Base-by-base conservation (phyloP, 1,140 invertebrate genomes). In the Notospermus geniculatus region DNA sequence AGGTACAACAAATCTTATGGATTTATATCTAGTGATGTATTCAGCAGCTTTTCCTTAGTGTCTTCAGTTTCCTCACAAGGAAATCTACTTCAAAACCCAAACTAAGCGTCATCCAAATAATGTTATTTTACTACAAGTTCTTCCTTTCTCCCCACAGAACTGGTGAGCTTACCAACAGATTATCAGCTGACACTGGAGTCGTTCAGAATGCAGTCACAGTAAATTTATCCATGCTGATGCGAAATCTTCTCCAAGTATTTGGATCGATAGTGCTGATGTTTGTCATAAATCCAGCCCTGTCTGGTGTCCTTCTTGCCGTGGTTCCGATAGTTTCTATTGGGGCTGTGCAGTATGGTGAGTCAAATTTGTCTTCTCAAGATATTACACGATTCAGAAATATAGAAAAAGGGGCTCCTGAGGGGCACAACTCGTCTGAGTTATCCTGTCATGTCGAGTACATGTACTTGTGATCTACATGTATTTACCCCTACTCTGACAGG, bases 141-240 rank as follows among this genome's bases (percentile, higher is more conserved):
- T 36, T 36, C 32, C 15, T 57, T 30, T 30, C 27, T 56, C 5
- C 56, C 67, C 63, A 36, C 62, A 79, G 79, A 63, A 80, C 79
- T 29, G 79, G 79, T 19, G 79, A 80, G 60, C 57, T 80, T 30
- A 80, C 77, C 57, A 80, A 79, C 57, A 65, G 79, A 41, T 61
- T 80, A 36, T 72, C 79, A 17, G 78, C 76, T 25, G 79, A 80
- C 56, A 80, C 77, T 39, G 73, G 75, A 57, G 79, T 80, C 22
- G 32, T 80, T 52, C 77, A 79, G 66, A 80, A 76, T 70, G 77
- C 77, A 53, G 69, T 78, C 11, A 80, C 79, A 15, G 75, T 77
- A 28, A 80, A 80, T 64, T 56, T 80, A 27, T 80, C 77, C 0
- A 80, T 80, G 77, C 66, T 80, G 63, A 46, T 61, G 0, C 61